phyloP scores from a whole-genome alignment of 2,113 vertebrate genomes.

The Xyrauchen texanus region DNA sequence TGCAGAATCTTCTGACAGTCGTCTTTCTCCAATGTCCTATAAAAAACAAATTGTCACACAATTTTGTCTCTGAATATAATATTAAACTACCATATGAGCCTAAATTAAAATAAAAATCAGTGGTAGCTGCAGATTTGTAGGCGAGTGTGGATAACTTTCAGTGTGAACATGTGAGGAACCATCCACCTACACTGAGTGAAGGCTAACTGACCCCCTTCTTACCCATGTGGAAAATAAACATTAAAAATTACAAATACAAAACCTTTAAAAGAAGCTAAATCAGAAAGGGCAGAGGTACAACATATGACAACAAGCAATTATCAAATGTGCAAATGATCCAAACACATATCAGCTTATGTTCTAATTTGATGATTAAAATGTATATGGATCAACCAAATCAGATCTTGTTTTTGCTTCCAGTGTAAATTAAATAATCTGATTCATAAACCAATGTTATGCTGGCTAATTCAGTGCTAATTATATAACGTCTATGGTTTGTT shows the following conservation, averaged over 20 bases:
- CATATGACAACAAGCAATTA: not conserved
- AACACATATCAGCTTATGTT: too few species aligned
- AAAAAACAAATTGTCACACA: too few species aligned
- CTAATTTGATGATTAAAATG: too few species aligned
- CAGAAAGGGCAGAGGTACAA: conserved; percentile 55
- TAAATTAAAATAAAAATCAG: conserved; percentile 13
- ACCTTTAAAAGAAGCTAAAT: conserved; percentile 63
- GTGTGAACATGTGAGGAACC: not conserved
- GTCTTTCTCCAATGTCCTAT: conserved; percentile 69
- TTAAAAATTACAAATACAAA: conserved; percentile 46
- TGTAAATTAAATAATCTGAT: too few species aligned
- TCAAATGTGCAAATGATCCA: too few species aligned
- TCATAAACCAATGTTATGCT: too few species aligned
- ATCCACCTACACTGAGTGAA: not conserved
- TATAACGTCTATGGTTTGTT: too few species aligned
- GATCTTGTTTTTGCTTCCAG: too few species aligned
- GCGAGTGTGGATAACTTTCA: not conserved
- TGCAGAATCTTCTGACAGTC: conserved; percentile 58
- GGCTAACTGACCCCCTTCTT: conserved; percentile 34
- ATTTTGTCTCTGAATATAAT: not conserved
- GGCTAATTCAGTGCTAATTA: too few species aligned
- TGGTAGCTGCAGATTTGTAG: not conserved
- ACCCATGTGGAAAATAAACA: conserved; percentile 47
- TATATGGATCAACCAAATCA: too few species aligned
- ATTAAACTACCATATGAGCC: not conserved